phyloP scores from a whole-genome alignment of 2,888 invertebrate genomes.

The Drosophila sordidapex region DNA sequence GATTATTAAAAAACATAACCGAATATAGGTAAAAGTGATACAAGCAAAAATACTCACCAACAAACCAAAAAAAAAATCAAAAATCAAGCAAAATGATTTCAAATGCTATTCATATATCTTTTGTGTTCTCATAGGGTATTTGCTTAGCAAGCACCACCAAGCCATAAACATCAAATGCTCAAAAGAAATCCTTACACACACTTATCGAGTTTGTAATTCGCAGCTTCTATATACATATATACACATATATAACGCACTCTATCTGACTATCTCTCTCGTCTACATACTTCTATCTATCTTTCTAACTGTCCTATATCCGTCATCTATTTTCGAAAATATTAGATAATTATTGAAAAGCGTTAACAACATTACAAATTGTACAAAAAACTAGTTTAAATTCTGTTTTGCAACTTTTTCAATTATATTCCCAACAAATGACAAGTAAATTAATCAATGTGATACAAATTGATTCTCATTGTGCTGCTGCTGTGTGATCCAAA shows the following conservation, averaged over 20 bases:
- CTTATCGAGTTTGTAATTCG: slow-evolving; percentile 58
- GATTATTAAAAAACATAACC: slow-evolving; percentile 85
- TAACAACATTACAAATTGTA: slow-evolving; percentile 20
- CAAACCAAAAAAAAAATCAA: slow-evolving; percentile 8
- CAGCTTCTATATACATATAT: slow-evolving; percentile 42
- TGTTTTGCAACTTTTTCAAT: slow-evolving; percentile 45
- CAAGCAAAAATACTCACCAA: slow-evolving; percentile 39
- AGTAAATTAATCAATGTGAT: slow-evolving; percentile 71
- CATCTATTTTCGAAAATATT: slow-evolving; percentile 20
- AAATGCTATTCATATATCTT: slow-evolving; percentile 65
- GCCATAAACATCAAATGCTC: slow-evolving; percentile 38
- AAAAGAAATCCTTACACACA: slow-evolving; percentile 41
- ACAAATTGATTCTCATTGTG: slow-evolving; percentile 74
- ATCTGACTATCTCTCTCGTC: slow-evolving; percentile 38
- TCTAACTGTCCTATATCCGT: slow-evolving; percentile 19
- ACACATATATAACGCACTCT: slow-evolving; percentile 44
- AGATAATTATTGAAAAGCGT: slow-evolving; percentile 19
- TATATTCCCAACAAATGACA: slow-evolving; percentile 41
- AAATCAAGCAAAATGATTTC: slow-evolving; percentile 54
- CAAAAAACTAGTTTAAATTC: slow-evolving; percentile 43
- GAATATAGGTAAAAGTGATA: slow-evolving; percentile 84
- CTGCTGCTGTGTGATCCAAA: slow-evolving; percentile 60
- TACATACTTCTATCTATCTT: slow-evolving; percentile 15
- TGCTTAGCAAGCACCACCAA: slow-evolving; percentile 59
- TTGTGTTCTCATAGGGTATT: slow-evolving; percentile 52